phyloP scores from a whole-genome alignment of 2,113 vertebrate genomes.

The Ginglymostoma cirratum region DNA sequence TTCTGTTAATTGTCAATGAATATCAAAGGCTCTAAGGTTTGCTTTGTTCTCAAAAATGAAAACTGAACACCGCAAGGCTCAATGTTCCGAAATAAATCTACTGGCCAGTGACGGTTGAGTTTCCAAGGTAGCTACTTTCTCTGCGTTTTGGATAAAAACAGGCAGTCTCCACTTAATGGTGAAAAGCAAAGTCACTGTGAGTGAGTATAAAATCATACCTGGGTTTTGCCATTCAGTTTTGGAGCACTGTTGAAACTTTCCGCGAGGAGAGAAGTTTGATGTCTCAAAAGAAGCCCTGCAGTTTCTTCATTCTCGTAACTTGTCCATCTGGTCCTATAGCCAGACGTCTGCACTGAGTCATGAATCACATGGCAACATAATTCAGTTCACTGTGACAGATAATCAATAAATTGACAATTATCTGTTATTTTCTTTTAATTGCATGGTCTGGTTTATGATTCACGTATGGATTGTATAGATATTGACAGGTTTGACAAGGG shows the following conservation, averaged over 20 bases:
- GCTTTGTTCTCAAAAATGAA: neutral
- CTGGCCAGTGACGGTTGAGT: neutral
- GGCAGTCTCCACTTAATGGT: neutral
- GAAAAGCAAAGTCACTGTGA: neutral
- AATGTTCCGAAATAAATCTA: neutral
- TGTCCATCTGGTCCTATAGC: neutral
- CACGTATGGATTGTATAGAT: neutral
- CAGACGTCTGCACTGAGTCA: neutral
- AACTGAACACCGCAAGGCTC: neutral
- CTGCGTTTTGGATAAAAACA: neutral
- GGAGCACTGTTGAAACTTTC: neutral
- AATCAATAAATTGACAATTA: neutral
- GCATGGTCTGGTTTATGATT: neutral
- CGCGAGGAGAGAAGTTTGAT: neutral
- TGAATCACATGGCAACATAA: neutral
- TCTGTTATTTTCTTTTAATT: neutral
- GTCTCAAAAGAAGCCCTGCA: neutral
- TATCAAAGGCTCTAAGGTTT: neutral
- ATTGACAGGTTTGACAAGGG: neutral
- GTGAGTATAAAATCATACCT: neutral
- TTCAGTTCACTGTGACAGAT: too few species aligned
- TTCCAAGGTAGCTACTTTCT: neutral
- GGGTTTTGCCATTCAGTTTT: neutral
- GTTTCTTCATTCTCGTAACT: neutral
- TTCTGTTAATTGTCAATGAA: neutral